Conservation (phyloP, 2,888 invertebrate species). For the Meiosimyza decipiens region DNA sequence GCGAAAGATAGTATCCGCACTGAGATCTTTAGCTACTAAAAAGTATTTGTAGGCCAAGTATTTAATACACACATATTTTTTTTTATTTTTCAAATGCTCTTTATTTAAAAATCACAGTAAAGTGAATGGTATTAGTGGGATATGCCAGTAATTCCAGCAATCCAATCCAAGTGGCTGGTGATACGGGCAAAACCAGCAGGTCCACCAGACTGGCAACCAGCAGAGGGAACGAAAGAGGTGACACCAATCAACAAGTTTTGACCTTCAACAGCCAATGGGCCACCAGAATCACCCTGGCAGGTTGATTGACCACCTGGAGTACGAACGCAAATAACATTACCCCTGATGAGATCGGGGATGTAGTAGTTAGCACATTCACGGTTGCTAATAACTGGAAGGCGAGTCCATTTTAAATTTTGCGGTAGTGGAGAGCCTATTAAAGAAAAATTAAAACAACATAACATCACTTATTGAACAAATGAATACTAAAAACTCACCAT, state of each 20-base stretch:
- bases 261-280: conserved; percentile 51
- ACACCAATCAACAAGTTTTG: conserved; percentile 48
- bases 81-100: too few species aligned
- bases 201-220: conserved; percentile 52
- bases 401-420: conserved; percentile 46
- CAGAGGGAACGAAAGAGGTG: conserved; percentile 56
- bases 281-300: conserved; percentile 62
- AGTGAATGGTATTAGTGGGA: conserved; percentile 11
- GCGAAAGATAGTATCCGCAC: too few species aligned
- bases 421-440: conserved; percentile 33
- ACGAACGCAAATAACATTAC: conserved; percentile 52
- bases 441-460: conserved; percentile 1
- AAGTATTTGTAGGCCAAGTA: too few species aligned
- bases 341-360: conserved; percentile 36
- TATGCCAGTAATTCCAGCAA: conserved; percentile 38
- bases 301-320: conserved; percentile 52
- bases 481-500: conserved; percentile 18
- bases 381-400: conserved; percentile 50
- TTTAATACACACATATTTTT: too few species aligned
- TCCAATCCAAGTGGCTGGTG: conserved; percentile 54
- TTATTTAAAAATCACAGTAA: too few species aligned
- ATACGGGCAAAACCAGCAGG: conserved; percentile 56
- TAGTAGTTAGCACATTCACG: conserved; percentile 45
- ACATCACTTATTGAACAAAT: neutral
- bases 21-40: too few species aligned